These are phyloP conservation scores for Apostichopus leukothele DNA, from an alignment of 53 echinoderm and acorn worm genomes.

Conservation along the genomic window DNA sequence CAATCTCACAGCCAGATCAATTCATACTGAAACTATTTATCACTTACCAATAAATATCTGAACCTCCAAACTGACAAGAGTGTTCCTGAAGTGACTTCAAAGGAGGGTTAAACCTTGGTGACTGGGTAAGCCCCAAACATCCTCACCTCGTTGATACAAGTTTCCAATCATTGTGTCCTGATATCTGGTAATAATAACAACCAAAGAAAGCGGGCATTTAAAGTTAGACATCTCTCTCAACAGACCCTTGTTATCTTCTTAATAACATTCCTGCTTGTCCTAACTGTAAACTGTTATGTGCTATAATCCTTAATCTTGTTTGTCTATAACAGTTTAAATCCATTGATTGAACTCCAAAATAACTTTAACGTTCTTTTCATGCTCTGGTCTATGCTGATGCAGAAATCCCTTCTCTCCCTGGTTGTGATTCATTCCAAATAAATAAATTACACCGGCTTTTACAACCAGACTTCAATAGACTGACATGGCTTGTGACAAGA, in stretches of 20 bases:
- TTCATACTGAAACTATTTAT: no score
- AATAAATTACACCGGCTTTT: conserved; percentile 24
- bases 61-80: no score
- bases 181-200: no score
- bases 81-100: no score
- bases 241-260: background rate
- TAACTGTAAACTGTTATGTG: conserved; percentile 45
- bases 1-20: no score
- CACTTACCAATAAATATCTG: no score
- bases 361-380: background rate
- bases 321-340: conserved; percentile 14
- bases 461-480: background rate
- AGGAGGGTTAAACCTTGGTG: no score
- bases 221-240: background rate
- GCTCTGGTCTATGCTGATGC: background rate
- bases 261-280: conserved; percentile 27
- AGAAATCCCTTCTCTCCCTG: conserved; percentile 16
- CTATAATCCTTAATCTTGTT: conserved; percentile 28
- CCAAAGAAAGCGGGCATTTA: no score
- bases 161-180: no score
- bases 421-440: background rate
- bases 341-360: conserved; percentile 16
- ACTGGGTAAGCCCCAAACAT: no score
- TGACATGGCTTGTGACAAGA: conserved; percentile 19
- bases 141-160: no score